Evolutionary conservation across 2,113 vertebrate species (phyloP), one percentile per base, ranked within the genome.

Genomic region (Tragelaphus scriptus): DNA sequence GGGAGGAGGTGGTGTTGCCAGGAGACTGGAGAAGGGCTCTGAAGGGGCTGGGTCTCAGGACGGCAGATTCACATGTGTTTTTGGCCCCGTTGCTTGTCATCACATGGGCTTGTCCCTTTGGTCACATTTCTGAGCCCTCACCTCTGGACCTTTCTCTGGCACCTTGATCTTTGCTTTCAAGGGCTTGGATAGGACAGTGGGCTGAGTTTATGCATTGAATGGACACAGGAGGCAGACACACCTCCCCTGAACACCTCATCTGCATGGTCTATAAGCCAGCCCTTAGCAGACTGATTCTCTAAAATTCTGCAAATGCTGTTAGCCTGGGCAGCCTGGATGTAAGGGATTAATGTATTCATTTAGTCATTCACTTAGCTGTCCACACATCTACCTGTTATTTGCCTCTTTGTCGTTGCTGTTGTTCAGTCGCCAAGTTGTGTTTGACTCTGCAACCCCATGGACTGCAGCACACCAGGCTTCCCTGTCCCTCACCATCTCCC

Each of bases 51-150:
- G 51, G 51, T 12, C 61, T 53, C 82, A 89, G n/a, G 87, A 40
- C 6, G 26, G 26, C 40, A 56, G 53, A 23, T 1, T 2, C 63
- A 6, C 1, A 0, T 21, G 32, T 12, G 15, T 61, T 28, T 19
- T 5, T 21, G 2, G 55, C 16, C 49, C 53, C 28, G 7, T 26
- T 13, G 21, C 80, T 92, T 49, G 21, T 32, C 25, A 36, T 49
- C 49, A 51, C 5, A 2, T 19, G 21, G 28, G 4, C 17, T 80
- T n/a, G 1, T 56, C 14, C 9, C 11, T 89, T 58, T 3, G 56
- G 47, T 55, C 28, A 79, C 9, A 30, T 87, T 90, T 93, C 77
- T 93, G 79, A 92, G 25, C 12, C 19, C 75, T 16, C 11, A 56
- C 7, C 14, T 49, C 44, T 28, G 12, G 17, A 44, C 17, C 71